phyloP scores from a whole-genome alignment of 1,140 invertebrate species.

The Holcopasites calliopsidis region DNA sequence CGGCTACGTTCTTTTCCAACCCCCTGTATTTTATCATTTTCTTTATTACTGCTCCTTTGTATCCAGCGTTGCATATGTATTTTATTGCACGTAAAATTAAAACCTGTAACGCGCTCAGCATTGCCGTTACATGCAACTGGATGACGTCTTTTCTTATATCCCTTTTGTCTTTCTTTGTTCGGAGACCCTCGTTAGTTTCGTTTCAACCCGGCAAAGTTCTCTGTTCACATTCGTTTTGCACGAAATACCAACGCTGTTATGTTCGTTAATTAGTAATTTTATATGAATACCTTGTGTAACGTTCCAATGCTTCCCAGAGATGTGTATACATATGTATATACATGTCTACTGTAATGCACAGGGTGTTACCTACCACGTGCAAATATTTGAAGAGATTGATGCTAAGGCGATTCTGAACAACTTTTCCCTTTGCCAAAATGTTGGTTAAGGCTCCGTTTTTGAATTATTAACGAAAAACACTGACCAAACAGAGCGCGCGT shows the following conservation, averaged over 20 bases:
- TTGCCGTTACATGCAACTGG: neutral
- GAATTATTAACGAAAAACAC: no score
- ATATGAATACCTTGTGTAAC: no score
- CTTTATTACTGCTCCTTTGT: neutral
- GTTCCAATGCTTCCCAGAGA: no score
- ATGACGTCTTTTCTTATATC: neutral
- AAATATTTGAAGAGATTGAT: no score
- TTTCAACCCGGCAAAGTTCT: neutral
- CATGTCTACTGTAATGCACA: no score
- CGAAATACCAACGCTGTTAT: neutral
- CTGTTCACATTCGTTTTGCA: no score
- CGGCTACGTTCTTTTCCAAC: neutral
- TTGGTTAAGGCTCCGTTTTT: no score
- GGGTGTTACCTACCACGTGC: no score
- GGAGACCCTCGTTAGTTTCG: neutral
- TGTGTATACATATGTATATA: no score
- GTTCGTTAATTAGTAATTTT: neutral
- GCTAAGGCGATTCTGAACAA: no score
- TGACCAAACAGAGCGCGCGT: no score
- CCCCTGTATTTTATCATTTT: neutral
- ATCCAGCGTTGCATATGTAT: neutral
- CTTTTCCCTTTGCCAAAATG: no score
- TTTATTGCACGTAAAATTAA: conserved; percentile 26
- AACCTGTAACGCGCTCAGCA: neutral
- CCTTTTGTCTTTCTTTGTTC: neutral